Base-by-base conservation (phyloP, 2,113 vertebrate species). In the Gymnarchus niloticus region DNA sequence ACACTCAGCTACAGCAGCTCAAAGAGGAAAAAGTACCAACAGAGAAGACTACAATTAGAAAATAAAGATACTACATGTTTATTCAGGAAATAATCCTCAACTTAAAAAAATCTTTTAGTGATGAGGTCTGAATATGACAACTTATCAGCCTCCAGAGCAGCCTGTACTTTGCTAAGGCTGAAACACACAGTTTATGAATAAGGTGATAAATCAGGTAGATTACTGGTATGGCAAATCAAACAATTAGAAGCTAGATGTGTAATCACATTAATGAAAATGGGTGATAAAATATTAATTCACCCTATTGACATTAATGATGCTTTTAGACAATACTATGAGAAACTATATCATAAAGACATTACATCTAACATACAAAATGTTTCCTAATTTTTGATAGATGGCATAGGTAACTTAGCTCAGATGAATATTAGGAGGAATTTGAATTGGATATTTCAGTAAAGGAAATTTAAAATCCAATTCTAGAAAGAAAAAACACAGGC, bases 191-290 rank as follows among this genome's bases (percentile, higher is more conserved):
- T 48, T 4, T 81, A 51, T 25, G 77, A 81, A n/a, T 25, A 54
- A 1, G 49, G 51, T 1, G 80, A 54, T 54, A 82, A 83, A 37
- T 56, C 81, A 33, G 48, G 48, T 17, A 83, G 56, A 56, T 33
- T 83, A 56, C 56, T 56, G 17, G 25, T 28, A 82, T 82, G 52
- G 81, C 81, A 25, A 81, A 52, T 52, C 28, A n/a, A 56, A 81
- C 81, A 52, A 12, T 28, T 51, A 82, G 25, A 82, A 56, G 37
- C 81, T 25, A 56, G 56, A 56, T 17, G 23, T 8, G 19, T 17
- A 56, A 56, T 82, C n/a, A 82, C 14, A 54, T 33, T 10, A 49
- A 33, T 56, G 28, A 7, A 33, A 82, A 17, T 28, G 10, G 37
- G 56, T 21, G 17, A 19, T 3, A 51, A 56, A 33, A 17, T 7